phyloP scores from a whole-genome alignment of 2,113 vertebrate genomes.

The Dicerorhinus sumatrensis region DNA sequence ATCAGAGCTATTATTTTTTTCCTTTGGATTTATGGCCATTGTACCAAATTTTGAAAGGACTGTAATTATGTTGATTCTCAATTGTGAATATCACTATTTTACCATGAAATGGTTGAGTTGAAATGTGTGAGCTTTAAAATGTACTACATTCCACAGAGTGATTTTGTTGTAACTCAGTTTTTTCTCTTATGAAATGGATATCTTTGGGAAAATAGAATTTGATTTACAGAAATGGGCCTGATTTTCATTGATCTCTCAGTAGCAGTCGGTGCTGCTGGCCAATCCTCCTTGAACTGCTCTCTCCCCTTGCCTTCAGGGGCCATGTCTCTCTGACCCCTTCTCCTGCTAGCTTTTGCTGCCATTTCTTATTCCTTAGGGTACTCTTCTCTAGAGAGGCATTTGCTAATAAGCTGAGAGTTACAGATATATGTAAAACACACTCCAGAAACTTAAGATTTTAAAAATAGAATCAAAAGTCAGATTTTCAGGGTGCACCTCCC shows the following conservation, averaged over 20 bases:
- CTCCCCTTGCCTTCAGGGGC: neutral
- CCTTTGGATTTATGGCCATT: neutral
- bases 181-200: neutral
- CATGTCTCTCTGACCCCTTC: neutral
- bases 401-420: neutral
- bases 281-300: rapidly evolving
- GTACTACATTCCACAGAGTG: neutral
- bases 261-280: neutral
- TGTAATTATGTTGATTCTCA: neutral
- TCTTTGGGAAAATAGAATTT: neutral
- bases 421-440: neutral
- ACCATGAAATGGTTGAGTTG: neutral
- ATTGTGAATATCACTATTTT: neutral
- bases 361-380: neutral
- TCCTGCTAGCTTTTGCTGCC: neutral
- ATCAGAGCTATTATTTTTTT: neutral
- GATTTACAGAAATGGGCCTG: neutral
- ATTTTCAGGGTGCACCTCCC: neutral
- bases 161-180: neutral
- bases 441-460: neutral
- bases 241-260: neutral
- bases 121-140: slow-evolving; percentile 12
- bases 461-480: neutral
- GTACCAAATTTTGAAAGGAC: neutral
- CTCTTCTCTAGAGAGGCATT: neutral